phyloP scores from a whole-genome alignment of 53 echinoderm and acorn worm species.

The Crossaster papposus region DNA sequence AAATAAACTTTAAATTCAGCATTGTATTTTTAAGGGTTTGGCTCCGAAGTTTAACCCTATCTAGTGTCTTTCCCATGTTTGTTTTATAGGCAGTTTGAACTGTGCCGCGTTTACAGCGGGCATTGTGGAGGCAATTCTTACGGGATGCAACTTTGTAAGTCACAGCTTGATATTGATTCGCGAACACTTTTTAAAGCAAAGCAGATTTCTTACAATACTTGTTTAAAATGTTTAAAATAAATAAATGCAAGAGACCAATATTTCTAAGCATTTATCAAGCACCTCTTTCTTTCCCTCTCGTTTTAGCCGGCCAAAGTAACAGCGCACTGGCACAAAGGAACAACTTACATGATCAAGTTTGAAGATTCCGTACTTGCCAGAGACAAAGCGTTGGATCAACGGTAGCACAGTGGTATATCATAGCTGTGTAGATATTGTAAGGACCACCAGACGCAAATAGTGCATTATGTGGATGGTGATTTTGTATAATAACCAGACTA shows the following conservation, averaged over 20 bases:
- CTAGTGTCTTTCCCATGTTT: not conserved
- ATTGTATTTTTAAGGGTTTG: not conserved
- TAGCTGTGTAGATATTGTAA: not conserved
- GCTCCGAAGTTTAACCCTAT: not conserved
- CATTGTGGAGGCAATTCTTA: conserved; percentile 91
- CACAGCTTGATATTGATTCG: not conserved
- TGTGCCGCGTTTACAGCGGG: conserved; percentile 99
- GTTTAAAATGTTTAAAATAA: not conserved
- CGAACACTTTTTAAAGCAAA: not conserved
- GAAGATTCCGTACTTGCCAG: conserved; percentile 98
- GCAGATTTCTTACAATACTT: no score
- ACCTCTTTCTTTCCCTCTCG: not conserved
- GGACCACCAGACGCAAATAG: no score
- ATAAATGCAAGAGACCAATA: not conserved
- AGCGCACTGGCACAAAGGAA: conserved; percentile 99
- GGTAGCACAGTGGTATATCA: conserved; percentile 50
- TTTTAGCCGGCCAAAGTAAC: conserved; percentile 95
- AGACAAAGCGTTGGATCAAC: conserved; percentile 94
- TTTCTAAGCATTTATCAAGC: not conserved
- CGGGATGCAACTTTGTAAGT: conserved; percentile 99
- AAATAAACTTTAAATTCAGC: no score
- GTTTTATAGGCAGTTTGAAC: conserved; percentile 85
- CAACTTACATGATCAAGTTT: conserved; percentile 99
- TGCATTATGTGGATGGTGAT: no score
- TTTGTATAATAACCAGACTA: no score